phyloP scores from a whole-genome alignment of 2,797 vertebrate genomes.

The Phyllotis vaccarum region DNA sequence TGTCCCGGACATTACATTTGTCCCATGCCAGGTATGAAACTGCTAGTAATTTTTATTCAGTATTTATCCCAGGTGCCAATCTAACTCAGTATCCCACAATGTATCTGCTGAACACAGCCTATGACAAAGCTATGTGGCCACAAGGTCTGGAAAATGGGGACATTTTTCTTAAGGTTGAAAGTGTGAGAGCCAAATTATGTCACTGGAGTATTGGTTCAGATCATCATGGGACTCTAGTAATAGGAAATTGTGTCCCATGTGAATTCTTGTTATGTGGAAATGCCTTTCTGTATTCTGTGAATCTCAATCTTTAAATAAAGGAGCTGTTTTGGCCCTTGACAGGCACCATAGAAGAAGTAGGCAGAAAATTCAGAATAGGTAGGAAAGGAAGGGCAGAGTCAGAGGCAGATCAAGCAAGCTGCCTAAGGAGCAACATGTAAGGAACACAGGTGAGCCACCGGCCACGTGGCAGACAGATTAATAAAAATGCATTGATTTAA shows the following conservation, averaged over 20 bases:
- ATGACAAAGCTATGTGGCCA: not conserved
- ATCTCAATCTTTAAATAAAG: too few species aligned
- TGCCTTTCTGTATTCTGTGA: too few species aligned
- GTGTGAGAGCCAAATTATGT: not conserved
- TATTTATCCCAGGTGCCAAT: constrained; percentile 36
- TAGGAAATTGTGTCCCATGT: not conserved
- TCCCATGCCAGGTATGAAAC: not conserved
- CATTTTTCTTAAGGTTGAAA: constrained; percentile 12
- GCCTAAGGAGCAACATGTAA: too few species aligned
- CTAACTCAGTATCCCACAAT: not conserved
- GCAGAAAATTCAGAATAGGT: too few species aligned
- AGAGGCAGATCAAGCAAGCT: too few species aligned
- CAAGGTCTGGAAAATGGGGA: not conserved
- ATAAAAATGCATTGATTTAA: too few species aligned
- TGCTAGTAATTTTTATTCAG: not conserved
- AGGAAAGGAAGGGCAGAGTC: too few species aligned
- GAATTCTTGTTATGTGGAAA: too few species aligned
- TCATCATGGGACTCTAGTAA: not conserved
- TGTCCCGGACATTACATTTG: constrained; percentile 7
- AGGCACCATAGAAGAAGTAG: too few species aligned
- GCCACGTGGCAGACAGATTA: too few species aligned
- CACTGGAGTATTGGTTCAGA: constrained; percentile 6
- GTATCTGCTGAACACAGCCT: not conserved
- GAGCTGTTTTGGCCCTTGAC: too few species aligned
- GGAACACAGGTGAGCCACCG: too few species aligned